A percentile compares a stretch with the other conserved stretches of the same genome.
These are phyloP conservation scores for Sturnus vulgaris DNA, from an alignment of 2,113 vertebrate species.

Conservation along the genomic window DNA sequence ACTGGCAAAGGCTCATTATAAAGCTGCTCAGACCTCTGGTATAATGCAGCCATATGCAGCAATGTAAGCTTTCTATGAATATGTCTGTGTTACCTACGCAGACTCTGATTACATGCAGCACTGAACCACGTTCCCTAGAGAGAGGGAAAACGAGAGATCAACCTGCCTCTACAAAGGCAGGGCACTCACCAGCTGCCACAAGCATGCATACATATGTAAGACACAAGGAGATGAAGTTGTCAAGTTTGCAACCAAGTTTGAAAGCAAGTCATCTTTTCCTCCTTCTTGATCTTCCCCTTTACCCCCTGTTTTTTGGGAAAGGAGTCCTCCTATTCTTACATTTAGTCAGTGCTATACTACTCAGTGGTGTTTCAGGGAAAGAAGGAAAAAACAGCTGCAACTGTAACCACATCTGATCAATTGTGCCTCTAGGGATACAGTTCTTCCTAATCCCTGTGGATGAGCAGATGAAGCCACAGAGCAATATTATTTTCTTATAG, in stretches of 20 bases:
- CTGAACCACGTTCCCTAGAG: fast-evolving
- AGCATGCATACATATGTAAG: fast-evolving
- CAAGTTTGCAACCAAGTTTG: neutral
- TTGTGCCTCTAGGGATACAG: neutral
- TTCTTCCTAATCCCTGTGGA: neutral
- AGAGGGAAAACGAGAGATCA: neutral
- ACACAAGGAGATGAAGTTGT: neutral
- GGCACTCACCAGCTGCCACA: fast-evolving
- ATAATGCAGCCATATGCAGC: neutral
- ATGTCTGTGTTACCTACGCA: fast-evolving
- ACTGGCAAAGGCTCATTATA: neutral
- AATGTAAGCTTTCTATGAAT: too few species aligned
- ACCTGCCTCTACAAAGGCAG: neutral
- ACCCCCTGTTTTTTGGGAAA: neutral
- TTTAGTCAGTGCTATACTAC: neutral
- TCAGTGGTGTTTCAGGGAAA: neutral
- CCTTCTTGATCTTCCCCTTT: neutral
- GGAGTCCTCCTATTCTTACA: neutral
- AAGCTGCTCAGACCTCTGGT: neutral
- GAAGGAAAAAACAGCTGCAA: neutral
- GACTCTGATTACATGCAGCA: neutral
- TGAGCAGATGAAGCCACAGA: neutral
- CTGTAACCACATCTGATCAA: neutral
- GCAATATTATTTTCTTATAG: neutral
- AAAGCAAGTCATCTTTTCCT: neutral